Evolutionary conservation across 2,888 invertebrate species (phyloP), one percentile per base, ranked within the genome.

Genomic region (Hetaerina titia): DNA sequence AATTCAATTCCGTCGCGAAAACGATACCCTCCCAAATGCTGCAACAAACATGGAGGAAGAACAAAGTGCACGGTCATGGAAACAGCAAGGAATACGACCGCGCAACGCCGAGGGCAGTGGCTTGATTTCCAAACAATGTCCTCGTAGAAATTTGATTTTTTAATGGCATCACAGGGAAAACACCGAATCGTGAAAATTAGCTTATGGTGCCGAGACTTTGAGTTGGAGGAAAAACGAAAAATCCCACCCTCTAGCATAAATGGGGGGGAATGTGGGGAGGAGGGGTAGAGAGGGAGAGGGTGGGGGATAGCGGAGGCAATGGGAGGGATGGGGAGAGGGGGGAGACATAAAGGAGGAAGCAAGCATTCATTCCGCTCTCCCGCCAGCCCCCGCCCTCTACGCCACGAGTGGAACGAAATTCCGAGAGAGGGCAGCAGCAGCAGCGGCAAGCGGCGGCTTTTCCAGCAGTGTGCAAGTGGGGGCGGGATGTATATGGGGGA

Each of bases 391-490:
- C 81, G 25, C 81, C 81, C 81, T 17, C n/a, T 64, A 45, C 64
- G n/a, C 69, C n/a, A n/a, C 7, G 74, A 69, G 69, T 56, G 92
- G 69, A 56, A 92, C 74, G 56, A 56, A 92, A 92, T 64, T 22
- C 92, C 56, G n/a, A 74, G 64, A 92, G 64, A 69, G 69, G 22
- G 90, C 90, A 90, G 31, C 25, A 90, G 81, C 81, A 31, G 81
- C 31, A 9, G 11, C 31, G 31, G 81, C 81, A 31, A 31, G 11
- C 31, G 25, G n/a, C 81, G n/a, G 89, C 89, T 13, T 15, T 17
- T 57, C 7, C 11, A 5, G 89, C 89, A 22, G 17, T 17, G 22
- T 22, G 5, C 6, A 22, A 57, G 58, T n/a, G 89, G 58, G n/a
- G 22, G 8, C 57, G 63, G 13, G 57, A 22, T 9, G 81, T 5